phyloP scores from a whole-genome alignment of 2,888 invertebrate genomes.

The Apamea crenata region DNA sequence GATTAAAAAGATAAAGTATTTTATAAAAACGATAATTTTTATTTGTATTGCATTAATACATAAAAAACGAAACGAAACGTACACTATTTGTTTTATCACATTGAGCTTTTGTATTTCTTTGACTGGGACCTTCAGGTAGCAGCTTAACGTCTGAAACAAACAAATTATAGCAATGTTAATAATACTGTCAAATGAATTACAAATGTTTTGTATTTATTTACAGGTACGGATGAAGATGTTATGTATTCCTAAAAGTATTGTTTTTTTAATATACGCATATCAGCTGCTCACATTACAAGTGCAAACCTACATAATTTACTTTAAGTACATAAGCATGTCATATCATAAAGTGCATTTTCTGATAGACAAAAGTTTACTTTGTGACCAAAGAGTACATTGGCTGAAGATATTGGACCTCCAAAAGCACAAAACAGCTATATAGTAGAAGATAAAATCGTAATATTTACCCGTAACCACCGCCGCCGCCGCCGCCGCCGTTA shows the following conservation, averaged over 20 bases:
- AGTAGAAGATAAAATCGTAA: neutral
- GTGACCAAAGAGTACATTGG: too few relatives aligned
- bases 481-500: neutral
- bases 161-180: conserved; percentile 29
- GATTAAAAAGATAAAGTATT: conserved; percentile 30
- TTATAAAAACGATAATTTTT: conserved; percentile 50
- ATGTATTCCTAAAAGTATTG: neutral
- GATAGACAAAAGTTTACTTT: neutral
- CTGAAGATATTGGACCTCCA: neutral
- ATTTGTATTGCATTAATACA: conserved; percentile 59
- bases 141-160: conserved; percentile 78
- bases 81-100: conserved; percentile 77
- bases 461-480: conserved; percentile 27
- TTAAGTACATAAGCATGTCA: neutral
- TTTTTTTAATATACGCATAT: neutral
- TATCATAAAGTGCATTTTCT: neutral
- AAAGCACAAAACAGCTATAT: neutral
- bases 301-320: neutral
- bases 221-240: neutral
- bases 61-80: too few relatives aligned
- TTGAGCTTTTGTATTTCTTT: conserved; percentile 71
- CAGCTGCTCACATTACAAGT: neutral
- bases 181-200: neutral
- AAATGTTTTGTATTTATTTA: neutral
- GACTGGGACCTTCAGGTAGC: neutral